Evolutionary conservation across 2,113 vertebrate genomes (phyloP).

Genomic region (Myotis brandtii): DNA sequence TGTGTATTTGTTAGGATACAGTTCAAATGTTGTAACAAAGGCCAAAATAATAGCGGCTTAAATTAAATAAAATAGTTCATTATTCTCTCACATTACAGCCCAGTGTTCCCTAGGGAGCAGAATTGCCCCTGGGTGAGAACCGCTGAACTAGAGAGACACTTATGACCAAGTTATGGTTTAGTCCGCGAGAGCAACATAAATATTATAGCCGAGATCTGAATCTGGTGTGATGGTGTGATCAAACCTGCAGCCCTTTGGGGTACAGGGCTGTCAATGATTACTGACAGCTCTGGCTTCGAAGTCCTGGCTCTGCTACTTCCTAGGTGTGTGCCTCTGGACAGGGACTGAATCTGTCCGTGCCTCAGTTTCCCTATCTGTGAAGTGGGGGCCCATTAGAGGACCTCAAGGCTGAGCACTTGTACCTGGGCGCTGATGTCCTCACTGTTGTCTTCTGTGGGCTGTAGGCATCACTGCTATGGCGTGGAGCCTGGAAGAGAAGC

Average conservation of each 20-base stretch:
- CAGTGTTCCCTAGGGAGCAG: too few relatives aligned
- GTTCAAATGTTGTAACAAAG: not conserved
- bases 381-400: too few relatives aligned
- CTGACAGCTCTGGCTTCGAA: not conserved
- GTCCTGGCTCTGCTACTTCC: not conserved
- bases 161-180: not conserved
- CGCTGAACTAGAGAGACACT: not conserved
- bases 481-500: constrained; percentile 75
- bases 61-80: not conserved
- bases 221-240: not conserved
- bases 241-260: too few relatives aligned
- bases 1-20: not conserved
- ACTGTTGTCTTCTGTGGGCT: not conserved
- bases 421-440: accelerated
- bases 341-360: not conserved
- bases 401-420: too few relatives aligned
- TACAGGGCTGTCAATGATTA: too few relatives aligned
- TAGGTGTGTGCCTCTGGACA: not conserved
- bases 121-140: accelerated
- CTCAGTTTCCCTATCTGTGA: not conserved
- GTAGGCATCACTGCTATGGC: constrained; percentile 86
- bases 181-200: not conserved
- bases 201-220: not conserved
- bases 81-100: not conserved
- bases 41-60: not conserved